These are phyloP conservation scores for Eidolon helvum DNA, from an alignment of 2,113 vertebrate species.

Conservation along the genomic window DNA sequence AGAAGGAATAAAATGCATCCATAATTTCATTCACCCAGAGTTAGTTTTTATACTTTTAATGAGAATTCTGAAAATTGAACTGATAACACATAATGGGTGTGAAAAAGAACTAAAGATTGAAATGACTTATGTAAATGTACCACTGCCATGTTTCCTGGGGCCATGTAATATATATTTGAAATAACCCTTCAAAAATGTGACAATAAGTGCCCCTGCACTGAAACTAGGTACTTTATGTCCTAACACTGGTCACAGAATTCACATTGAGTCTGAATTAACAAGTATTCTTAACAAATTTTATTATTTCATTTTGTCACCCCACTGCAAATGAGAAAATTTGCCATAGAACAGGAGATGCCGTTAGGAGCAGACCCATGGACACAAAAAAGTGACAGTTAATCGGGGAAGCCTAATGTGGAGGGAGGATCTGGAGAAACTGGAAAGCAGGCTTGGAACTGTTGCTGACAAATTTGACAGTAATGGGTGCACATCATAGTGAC, in stretches of 20 bases:
- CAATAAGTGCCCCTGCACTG: background rate
- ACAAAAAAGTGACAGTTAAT: background rate
- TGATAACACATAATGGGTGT: background rate
- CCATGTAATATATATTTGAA: conserved; percentile 4
- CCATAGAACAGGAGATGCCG: background rate
- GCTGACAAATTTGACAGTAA: background rate
- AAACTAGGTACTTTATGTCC: background rate
- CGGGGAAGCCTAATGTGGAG: background rate
- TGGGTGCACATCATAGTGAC: background rate
- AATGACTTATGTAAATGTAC: background rate
- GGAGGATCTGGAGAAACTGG: background rate
- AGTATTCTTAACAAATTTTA: background rate
- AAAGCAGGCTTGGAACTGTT: background rate
- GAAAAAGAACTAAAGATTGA: background rate
- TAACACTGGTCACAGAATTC: background rate
- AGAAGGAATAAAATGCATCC: background rate
- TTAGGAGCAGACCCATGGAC: background rate
- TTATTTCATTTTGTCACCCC: background rate
- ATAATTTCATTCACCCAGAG: background rate
- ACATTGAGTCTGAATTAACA: background rate
- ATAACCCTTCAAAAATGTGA: background rate
- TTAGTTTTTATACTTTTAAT: conserved; percentile 13
- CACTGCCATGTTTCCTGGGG: background rate
- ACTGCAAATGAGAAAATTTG: background rate
- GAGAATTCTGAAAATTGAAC: conserved; percentile 25